Evolutionary conservation across 2,888 invertebrate genomes (phyloP), one percentile per base, ranked within the genome.

Genomic region (Pyrrhia umbra): DNA sequence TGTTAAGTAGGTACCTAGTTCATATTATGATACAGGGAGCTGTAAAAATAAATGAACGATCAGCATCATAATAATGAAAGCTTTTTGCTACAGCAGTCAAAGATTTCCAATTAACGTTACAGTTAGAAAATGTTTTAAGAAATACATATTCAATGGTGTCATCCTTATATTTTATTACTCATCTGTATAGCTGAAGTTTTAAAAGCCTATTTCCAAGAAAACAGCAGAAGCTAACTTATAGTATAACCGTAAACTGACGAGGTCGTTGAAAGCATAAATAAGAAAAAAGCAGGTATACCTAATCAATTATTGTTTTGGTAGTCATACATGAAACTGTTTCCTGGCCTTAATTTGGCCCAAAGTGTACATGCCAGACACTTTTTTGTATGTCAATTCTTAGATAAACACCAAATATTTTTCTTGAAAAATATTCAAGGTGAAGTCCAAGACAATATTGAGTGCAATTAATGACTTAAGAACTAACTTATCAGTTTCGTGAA

Each of bases 291-390:
- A 50, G 43, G 30, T 34, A 68, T 52, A n/a, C n/a, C n/a, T n/a
- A 23, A 66, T 66, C 46, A 50, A 63, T 55, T 43, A 63, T 16
- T 58, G 13, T 40, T 73, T 69, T 46, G 16, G 55, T 56, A 59
- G 51, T 47, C 58, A 64, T 47, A 55, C 25, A 46, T 46, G 18
- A 57, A 61, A 65, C 56, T 65, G 71, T 61, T 56, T 9, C 34
- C 20, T 64, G 68, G 18, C 75, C 72, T 72, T 65, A 60, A 58
- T 63, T 52, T 45, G 10, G 13, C 52, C 25, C 47, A 47, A 49
- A 49, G 8, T 59, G 27, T 58, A n/a, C 18, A 27, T 15, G 9
- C n/a, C 27, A 27, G 56, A 21, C n/a, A 27, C 13, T 50, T 39
- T 4, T 46, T 64, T 50, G 49, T 50, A 30, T 40, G n/a, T n/a